Evolutionary conservation across 2,797 vertebrate genomes (phyloP).

Genomic region (Anguilla megastoma): DNA sequence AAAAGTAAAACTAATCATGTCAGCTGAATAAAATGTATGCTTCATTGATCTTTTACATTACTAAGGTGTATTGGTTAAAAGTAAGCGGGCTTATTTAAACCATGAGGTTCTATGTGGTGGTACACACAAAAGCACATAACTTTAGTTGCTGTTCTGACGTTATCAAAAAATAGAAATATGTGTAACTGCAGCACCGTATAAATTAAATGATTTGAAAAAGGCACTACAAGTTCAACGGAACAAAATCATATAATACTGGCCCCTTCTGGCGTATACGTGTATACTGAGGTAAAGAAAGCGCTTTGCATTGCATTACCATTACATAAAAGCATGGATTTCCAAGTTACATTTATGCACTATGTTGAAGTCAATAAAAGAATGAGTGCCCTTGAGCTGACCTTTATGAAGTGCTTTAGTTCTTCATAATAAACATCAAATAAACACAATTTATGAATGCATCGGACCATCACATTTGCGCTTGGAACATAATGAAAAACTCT

Average conservation of each 20-base stretch:
- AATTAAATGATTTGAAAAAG: not conserved
- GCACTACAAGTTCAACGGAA: not conserved
- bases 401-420: not conserved
- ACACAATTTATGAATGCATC: not conserved
- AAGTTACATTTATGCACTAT: too few relatives aligned
- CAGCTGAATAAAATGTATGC: not conserved
- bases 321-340: not conserved
- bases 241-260: not conserved
- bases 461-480: not conserved
- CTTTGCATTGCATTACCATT: not conserved
- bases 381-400: not conserved
- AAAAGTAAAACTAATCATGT: not conserved
- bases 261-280: not conserved
- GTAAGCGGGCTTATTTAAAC: not conserved
- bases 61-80: not conserved
- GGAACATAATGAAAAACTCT: too few relatives aligned
- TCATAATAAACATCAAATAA: too few relatives aligned
- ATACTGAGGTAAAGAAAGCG: not conserved
- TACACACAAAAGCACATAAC: not conserved
- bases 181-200: not conserved
- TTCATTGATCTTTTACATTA: not conserved
- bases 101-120: too few relatives aligned
- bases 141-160: not conserved
- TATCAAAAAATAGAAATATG: not conserved
- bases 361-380: not conserved